Conservation (phyloP, 1,140 invertebrate genomes). For the Bombus difficillimus region DNA sequence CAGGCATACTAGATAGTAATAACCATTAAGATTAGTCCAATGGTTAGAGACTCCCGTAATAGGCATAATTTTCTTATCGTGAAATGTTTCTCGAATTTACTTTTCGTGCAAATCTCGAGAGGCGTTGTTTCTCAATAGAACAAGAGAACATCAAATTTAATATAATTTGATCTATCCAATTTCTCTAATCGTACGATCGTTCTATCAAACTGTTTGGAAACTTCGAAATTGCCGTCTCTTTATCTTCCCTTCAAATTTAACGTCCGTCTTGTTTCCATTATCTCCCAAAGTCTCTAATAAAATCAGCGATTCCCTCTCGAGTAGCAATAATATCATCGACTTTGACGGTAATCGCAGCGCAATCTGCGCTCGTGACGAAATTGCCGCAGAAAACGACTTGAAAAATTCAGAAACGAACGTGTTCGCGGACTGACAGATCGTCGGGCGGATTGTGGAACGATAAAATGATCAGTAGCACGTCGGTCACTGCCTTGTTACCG, state of each 20-base stretch:
- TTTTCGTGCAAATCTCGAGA: not conserved
- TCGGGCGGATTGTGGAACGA: not conserved
- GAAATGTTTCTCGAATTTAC: no score
- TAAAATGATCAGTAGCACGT: slow-evolving; percentile 20
- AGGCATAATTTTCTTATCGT: not conserved
- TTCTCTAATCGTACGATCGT: not conserved
- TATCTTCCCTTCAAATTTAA: no score
- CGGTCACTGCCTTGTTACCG: slow-evolving; percentile 11
- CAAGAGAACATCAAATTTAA: no score
- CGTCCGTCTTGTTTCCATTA: no score
- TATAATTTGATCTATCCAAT: not conserved
- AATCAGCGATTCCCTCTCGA: not conserved
- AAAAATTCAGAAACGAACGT: not conserved
- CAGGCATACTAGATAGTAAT: not conserved
- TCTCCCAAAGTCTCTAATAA: not conserved
- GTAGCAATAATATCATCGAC: not conserved
- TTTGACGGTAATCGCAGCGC: not conserved
- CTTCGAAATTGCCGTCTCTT: not conserved
- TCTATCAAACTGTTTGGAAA: not conserved
- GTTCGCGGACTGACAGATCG: not conserved
- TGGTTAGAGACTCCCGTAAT: not conserved
- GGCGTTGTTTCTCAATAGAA: no score
- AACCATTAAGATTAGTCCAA: not conserved
- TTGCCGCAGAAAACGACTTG: not conserved
- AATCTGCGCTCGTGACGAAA: not conserved